These are phyloP conservation scores for Lepus oiostolus DNA, from an alignment of 2,797 vertebrate species.

Conservation along the genomic window DNA sequence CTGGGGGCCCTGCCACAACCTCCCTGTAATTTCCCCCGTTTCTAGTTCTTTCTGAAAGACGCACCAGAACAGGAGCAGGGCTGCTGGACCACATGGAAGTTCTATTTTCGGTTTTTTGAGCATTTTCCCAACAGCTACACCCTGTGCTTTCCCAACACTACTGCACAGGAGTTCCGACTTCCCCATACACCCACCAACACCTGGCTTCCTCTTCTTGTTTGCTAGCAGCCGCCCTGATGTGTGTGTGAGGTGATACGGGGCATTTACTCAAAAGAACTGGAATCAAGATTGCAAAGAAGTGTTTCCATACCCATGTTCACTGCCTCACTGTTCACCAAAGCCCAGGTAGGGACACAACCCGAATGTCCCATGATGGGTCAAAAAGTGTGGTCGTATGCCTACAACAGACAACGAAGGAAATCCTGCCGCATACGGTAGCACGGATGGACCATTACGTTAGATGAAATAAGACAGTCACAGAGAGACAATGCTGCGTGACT, in stretches of 20 bases:
- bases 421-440: neutral
- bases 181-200: neutral
- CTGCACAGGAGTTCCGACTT: neutral
- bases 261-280: neutral
- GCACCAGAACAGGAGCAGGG: neutral
- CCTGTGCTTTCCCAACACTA: neutral
- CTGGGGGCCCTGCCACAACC: neutral
- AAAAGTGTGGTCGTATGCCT: neutral
- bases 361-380: neutral
- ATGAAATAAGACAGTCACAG: neutral
- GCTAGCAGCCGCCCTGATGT: neutral
- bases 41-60: neutral
- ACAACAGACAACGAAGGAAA: neutral
- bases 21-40: fast-evolving
- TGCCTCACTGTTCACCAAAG: fast-evolving
- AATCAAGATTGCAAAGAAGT: neutral
- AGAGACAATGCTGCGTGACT: neutral
- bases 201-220: neutral
- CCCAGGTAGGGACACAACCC: no score
- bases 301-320: fast-evolving
- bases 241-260: neutral
- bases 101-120: neutral
- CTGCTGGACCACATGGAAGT: neutral
- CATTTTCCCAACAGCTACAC: fast-evolving
- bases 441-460: neutral